Conservation (phyloP, 1,140 invertebrate genomes). For the Zaprionus inermis region DNA sequence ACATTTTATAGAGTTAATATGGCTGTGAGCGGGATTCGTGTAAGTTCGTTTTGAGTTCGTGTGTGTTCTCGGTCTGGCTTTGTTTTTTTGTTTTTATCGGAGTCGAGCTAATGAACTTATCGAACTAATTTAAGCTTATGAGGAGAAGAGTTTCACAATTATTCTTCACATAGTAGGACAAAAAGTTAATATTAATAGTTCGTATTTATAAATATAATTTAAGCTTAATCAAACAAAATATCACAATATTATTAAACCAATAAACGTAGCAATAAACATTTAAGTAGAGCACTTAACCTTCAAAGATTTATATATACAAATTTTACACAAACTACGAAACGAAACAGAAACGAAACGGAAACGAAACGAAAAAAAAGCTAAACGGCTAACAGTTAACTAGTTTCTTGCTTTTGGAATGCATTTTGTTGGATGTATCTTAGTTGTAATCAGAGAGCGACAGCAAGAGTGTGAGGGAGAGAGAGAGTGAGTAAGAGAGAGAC, state of each 20-base stretch:
- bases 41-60: constrained; percentile 16
- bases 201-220: constrained; percentile 60
- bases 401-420: constrained; percentile 80
- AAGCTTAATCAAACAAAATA: constrained; percentile 74
- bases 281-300: constrained; percentile 28
- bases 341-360: constrained; percentile 30
- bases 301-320: constrained; percentile 57
- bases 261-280: constrained; percentile 65
- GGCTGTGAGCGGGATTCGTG: constrained; percentile 52
- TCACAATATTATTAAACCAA: constrained; percentile 76
- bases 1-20: constrained; percentile 74
- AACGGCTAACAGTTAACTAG: constrained; percentile 79
- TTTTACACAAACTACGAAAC: constrained; percentile 34
- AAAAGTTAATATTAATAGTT: constrained; percentile 50
- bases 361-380: constrained; percentile 27
- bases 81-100: constrained; percentile 26
- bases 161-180: constrained; percentile 20
- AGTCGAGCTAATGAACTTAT: constrained; percentile 59
- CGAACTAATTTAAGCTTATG: constrained; percentile 64
- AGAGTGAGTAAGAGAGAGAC: constrained; percentile 4
- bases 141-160: constrained; percentile 59
- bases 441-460: constrained; percentile 8
- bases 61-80: constrained; percentile 1
- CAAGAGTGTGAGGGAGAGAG: constrained; percentile 24
- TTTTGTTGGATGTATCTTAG: constrained; percentile 57